Base-by-base conservation (phyloP, 2,888 invertebrate species). In the Scelioninae gen. 1 region DNA sequence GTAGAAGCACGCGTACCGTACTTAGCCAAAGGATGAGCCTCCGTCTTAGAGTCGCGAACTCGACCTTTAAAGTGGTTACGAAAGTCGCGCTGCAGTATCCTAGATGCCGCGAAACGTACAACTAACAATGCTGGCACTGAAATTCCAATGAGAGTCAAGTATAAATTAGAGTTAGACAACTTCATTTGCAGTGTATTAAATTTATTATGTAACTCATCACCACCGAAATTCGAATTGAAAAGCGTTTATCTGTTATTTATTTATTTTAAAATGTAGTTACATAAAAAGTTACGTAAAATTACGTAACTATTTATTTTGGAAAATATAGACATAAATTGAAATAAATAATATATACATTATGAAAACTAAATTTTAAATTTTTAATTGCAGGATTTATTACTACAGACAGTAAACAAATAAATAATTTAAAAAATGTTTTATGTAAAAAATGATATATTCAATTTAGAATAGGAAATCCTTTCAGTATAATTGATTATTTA, bases 51-150 rank as follows among this genome's bases (percentile, higher is more conserved):
- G 85, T 87, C 86, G 80, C 80, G 80, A 80, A 88, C 88, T 87
- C 88, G 87, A 88, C 88, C 88, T 88, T 88, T 88, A 87, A 86
- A 60, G 86, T 69, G 76, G 76, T 83, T 83, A 83, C 82, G 85
- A 85, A 85, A 85, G 71, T 77, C 71, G 75, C 65, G 63, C 38
- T 15, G 69, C 32, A 53, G 74, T 74, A 49, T 53, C 34, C 66
- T 60, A 71, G 83, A 82, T 82, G 79, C 77, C 34, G 62, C 53
- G 49, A 72, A 74, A 72, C 55, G 49, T 65, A 31, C 55, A 69
- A 47, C 72, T 51, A 69, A 77, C 82, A 77, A 74, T 74, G 63
- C 55, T 63, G 72, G 74, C 77, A 82, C 68, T 77, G 82, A 76
- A 82, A 72, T 82, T 77, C 72, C 68, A 16, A 47, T 16, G 13